These are phyloP conservation scores for Schizopygopsis malacanthus DNA, from an alignment of 2,797 vertebrate genomes.

Conservation along the genomic window DNA sequence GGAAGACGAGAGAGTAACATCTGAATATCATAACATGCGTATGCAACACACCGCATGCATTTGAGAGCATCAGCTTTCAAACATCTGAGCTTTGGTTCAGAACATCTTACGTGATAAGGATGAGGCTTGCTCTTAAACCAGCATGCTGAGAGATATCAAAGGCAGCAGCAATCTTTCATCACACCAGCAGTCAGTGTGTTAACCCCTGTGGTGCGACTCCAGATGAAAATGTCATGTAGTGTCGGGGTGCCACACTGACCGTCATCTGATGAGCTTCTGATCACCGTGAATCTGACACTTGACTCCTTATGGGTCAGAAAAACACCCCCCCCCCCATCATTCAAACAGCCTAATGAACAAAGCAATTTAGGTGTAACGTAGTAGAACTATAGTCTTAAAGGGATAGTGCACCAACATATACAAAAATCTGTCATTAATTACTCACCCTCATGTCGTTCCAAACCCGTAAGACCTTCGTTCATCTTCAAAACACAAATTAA, in stretches of 20 bases:
- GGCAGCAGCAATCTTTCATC: slow-evolving; percentile 5
- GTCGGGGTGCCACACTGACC: slow-evolving; percentile 2
- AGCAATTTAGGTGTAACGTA: neutral
- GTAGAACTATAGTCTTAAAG: neutral
- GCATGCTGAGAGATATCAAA: slow-evolving; percentile 32
- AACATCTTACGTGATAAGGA: slow-evolving; percentile 17
- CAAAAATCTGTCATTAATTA: too few relatives aligned
- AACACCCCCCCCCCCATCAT: neutral
- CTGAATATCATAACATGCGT: neutral
- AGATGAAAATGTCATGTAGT: slow-evolving; percentile 33
- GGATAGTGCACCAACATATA: too few relatives aligned
- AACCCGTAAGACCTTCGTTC: too few relatives aligned
- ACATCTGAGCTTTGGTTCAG: neutral
- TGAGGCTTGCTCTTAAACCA: slow-evolving; percentile 5
- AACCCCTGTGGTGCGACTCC: slow-evolving; percentile 19
- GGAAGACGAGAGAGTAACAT: neutral
- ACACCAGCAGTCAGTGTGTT: neutral
- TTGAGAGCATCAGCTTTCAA: neutral
- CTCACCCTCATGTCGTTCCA: too few relatives aligned
- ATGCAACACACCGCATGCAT: neutral
- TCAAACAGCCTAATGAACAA: neutral
- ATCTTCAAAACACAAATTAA: too few relatives aligned
- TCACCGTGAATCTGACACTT: neutral
- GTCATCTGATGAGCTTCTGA: neutral
- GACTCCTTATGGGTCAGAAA: neutral